These are phyloP conservation scores for Tachystola acroxantha DNA, from an alignment of 2,888 invertebrate species.

Conservation along the genomic window DNA sequence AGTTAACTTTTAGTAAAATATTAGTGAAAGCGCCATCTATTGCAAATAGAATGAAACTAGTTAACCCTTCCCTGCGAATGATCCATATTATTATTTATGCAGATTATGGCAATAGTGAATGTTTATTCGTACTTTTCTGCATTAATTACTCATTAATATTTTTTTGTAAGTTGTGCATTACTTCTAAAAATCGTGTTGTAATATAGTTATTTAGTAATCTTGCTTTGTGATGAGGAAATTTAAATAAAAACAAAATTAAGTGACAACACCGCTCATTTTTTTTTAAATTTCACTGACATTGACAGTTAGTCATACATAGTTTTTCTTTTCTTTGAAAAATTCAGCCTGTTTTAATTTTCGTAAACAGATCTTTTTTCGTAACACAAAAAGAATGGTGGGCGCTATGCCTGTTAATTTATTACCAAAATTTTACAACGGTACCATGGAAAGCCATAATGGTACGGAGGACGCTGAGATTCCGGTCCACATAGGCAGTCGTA, in stretches of 20 bases:
- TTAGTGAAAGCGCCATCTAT: conserved; percentile 3
- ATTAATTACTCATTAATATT: no score
- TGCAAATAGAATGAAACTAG: no score
- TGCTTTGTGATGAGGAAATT: no score
- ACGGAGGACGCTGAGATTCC: conserved; percentile 61
- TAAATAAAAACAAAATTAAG: no score
- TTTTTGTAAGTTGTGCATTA: no score
- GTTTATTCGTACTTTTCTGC: no score
- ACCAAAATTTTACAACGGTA: conserved; percentile 73
- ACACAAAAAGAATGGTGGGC: conserved; percentile 72
- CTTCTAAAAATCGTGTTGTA: no score
- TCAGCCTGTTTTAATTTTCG: conserved; percentile 65
- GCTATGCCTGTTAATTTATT: conserved; percentile 75
- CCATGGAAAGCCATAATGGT: conserved; percentile 72
- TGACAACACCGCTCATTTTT: conserved; percentile 13
- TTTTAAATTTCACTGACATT: conserved; percentile 14
- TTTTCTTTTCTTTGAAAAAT: conserved; percentile 33
- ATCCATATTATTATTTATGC: no score
- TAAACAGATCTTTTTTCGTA: conserved; percentile 69
- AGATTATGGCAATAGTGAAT: no score
- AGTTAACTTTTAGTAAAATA: not conserved
- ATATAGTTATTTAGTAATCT: no score
- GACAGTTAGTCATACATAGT: conserved; percentile 35
- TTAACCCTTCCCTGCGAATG: no score
- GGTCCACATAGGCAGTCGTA: conserved; percentile 66